Evolutionary conservation across 2,797 vertebrate genomes (phyloP), one percentile per base, ranked within the genome.

Genomic region (Microctenopoma lineatum): DNA sequence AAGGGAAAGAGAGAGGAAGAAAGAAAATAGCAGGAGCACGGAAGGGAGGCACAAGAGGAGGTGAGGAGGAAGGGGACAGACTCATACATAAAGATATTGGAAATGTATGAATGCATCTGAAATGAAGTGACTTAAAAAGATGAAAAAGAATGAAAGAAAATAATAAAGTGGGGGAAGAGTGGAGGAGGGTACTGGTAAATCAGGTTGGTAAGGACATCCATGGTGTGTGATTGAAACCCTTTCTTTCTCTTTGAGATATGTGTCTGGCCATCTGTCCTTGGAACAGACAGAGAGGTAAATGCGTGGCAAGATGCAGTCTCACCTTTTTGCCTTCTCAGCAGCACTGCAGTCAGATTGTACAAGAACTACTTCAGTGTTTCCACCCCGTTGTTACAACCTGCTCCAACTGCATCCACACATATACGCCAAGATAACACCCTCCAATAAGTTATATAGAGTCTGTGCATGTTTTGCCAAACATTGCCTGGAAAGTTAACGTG

Each of bases 1-100:
- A 79, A 83, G 79, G 55, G 63, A 54, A 54, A 69, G 52, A 66
- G 18, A 71, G 51, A 52, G 38, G 10, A 56, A 57, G n/a, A 34
- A 27, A 70, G 58, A 66, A 38, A 41, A 53, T 14, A 9, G 12
- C 45, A 26, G 34, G 73, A 79, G 69, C 81, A 79, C 71, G 66
- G 60, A 54, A 54, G 63, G 67, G 56, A 51, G 52, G 36, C 52
- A 60, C 44, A 21, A 14, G 26, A 38, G n/a, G 70, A 47, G 64
- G 52, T 26, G 64, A 70, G 69, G 75, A 55, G 60, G 58, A 74
- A 36, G 34, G 77, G 58, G 79, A 59, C 65, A 84, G 85, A 78
- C 88, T 94, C 93, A 94, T 95, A 93, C 93, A 94, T 94, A 94
- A 95, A 94, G 92, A 94, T 94, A 94, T 89, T 93, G 91, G 85